These are phyloP conservation scores for Dinomys branickii DNA, from an alignment of 2,113 vertebrate species.

Conservation along the genomic window DNA sequence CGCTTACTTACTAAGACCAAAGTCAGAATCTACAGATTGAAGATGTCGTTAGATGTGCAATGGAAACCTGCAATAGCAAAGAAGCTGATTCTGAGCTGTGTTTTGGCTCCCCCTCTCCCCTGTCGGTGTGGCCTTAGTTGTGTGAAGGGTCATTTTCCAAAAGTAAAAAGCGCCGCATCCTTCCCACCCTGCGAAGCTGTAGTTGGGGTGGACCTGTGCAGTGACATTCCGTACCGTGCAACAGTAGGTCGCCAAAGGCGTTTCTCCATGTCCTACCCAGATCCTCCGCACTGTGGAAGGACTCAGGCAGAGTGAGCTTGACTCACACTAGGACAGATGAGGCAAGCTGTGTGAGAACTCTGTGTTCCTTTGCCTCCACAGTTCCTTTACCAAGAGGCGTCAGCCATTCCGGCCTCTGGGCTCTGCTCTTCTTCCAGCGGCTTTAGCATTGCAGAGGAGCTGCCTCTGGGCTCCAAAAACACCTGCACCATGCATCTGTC, in stretches of 20 bases:
- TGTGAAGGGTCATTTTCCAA: not conserved
- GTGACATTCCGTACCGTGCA: too few relatives aligned
- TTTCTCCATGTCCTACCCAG: accelerated
- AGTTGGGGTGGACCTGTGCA: not conserved
- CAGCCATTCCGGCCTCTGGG: not conserved
- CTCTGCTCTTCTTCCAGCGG: not conserved
- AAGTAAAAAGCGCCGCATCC: accelerated
- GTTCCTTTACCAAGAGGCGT: not conserved
- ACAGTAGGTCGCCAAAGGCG: accelerated
- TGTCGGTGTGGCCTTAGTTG: not conserved
- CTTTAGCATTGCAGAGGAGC: not conserved
- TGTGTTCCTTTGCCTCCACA: not conserved
- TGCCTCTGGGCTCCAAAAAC: not conserved
- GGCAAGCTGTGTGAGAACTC: not conserved
- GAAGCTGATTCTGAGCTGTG: not conserved
- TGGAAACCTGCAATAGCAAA: not conserved
- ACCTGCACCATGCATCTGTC: not conserved
- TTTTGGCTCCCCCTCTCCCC: not conserved
- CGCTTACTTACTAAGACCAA: not conserved
- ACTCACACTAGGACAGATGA: not conserved
- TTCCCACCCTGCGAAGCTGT: not conserved
- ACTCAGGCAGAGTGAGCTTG: not conserved
- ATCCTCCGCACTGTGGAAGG: too few relatives aligned
- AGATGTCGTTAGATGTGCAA: not conserved
- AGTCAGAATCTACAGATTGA: not conserved